Conservation (phyloP, 2,888 invertebrate genomes). For the Drosophila paramelanica region DNA sequence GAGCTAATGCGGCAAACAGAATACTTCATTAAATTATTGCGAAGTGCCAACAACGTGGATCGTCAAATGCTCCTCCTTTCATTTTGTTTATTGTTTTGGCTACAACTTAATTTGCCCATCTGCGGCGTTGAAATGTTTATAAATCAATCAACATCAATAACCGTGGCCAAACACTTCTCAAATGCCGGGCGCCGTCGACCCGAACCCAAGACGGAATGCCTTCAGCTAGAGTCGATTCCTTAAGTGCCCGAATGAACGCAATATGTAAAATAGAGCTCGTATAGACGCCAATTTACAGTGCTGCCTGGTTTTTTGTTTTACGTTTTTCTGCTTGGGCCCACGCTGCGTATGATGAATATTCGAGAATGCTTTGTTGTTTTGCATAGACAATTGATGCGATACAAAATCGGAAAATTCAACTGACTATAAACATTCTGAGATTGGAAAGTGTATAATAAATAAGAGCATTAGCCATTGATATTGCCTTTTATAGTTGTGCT, state of each 20-base stretch:
- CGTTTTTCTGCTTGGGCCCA: constrained; percentile 21
- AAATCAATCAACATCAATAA: constrained; percentile 81
- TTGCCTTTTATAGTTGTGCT: background rate
- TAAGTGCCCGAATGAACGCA: constrained; percentile 39
- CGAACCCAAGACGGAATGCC: constrained; percentile 61
- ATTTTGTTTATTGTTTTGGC: constrained; percentile 79
- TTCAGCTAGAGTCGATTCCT: constrained; percentile 23
- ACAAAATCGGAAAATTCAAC: constrained; percentile 30
- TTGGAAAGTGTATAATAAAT: constrained; percentile 3
- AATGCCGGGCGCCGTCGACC: constrained; percentile 13
- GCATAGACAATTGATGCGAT: constrained; percentile 29
- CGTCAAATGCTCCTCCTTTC: constrained; percentile 61
- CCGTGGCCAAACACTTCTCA: constrained; percentile 47
- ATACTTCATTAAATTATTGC: constrained; percentile 68
- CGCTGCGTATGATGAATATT: constrained; percentile 56
- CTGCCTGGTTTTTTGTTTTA: background rate
- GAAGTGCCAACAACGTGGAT: constrained; percentile 29
- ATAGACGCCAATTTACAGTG: constrained; percentile 30
- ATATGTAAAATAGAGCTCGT: constrained; percentile 24
- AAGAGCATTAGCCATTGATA: constrained; percentile 4
- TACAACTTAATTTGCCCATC: constrained; percentile 71
- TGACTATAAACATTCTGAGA: constrained; percentile 26
- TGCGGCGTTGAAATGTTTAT: constrained; percentile 70
- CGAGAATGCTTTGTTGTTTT: constrained; percentile 35
- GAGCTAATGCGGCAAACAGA: constrained; percentile 47